Percentiles rank a stretch among this genome's conserved stretches.
Evolutionary conservation across 1,140 invertebrate species (phyloP).

Genomic region (Drosophila bocki): DNA sequence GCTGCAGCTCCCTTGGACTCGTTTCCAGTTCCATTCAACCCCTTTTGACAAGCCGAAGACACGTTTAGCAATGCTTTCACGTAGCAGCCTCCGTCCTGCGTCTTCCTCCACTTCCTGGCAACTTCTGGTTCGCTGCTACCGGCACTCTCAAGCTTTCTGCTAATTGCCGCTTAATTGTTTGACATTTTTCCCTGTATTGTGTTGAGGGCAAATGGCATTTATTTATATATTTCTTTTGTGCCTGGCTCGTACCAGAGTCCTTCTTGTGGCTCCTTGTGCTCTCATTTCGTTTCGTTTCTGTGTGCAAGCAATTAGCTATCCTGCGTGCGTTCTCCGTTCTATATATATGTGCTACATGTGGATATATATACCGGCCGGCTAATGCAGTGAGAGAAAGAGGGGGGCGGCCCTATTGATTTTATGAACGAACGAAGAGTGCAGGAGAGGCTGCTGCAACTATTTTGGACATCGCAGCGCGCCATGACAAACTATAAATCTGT

Average conservation of each 20-base stretch:
- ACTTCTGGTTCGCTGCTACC: conserved; percentile 22
- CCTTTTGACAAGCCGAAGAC: conserved; percentile 61
- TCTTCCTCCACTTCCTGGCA: conserved; percentile 4
- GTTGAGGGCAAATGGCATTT: conserved; percentile 53
- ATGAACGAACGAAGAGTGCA: conserved; percentile 71
- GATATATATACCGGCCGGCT: conserved; percentile 63
- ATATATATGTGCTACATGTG: background rate
- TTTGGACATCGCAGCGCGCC: conserved; percentile 65
- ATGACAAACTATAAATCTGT: conserved; percentile 82
- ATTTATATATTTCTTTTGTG: conserved; percentile 63
- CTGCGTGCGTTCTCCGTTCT: conserved; percentile 20
- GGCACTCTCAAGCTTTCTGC: conserved; percentile 52
- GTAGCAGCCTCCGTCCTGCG: conserved; percentile 22
- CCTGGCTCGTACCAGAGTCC: conserved; percentile 13
- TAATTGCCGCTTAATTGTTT: conserved; percentile 80
- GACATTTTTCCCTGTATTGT: conserved; percentile 67
- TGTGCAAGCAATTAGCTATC: conserved; percentile 44
- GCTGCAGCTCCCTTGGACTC: conserved; percentile 2
- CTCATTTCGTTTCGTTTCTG: conserved; percentile 17
- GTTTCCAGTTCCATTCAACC: conserved; percentile 15
- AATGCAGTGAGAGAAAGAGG: conserved; percentile 9
- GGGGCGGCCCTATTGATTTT: conserved; percentile 70
- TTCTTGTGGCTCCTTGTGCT: conserved; percentile 23
- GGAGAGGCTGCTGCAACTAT: conserved; percentile 67
- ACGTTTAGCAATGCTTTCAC: conserved; percentile 75